Conservation (phyloP, 2,888 invertebrate genomes). For the Deilephila porcellus region DNA sequence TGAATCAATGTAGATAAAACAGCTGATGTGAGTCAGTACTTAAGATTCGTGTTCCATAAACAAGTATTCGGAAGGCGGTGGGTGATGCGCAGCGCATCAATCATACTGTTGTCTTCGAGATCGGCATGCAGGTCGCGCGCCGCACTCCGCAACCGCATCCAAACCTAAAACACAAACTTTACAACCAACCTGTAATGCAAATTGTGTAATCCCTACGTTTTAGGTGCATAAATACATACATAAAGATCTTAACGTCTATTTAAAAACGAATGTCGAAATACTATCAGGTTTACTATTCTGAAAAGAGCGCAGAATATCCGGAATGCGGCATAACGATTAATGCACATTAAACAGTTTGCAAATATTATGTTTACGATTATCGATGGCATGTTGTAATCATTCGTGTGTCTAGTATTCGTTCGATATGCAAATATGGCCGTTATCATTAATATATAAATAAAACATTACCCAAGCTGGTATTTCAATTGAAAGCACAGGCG, state of each 20-base stretch:
- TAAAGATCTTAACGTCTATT: slow-evolving; percentile 42
- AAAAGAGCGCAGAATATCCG: background rate
- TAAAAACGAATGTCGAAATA: background rate
- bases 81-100: slow-evolving; percentile 34
- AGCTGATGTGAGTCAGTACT: slow-evolving; percentile 46
- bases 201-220: slow-evolving; percentile 38
- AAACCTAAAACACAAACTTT: slow-evolving; percentile 4
- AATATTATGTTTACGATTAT: too few relatives aligned
- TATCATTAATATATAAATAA: background rate
- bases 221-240: slow-evolving; percentile 41
- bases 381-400: background rate
- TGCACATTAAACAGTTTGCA: background rate
- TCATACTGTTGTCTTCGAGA: slow-evolving; percentile 32
- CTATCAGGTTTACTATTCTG: background rate
- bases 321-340: background rate
- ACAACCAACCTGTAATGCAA: slow-evolving; percentile 34
- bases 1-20: slow-evolving; percentile 56
- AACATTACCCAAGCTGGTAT: background rate
- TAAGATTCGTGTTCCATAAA: slow-evolving; percentile 42
- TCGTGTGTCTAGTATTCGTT: too few relatives aligned
- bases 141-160: background rate
- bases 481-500: background rate
- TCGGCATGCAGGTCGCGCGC: slow-evolving; percentile 4
- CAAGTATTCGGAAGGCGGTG: slow-evolving; percentile 44
- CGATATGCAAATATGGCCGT: background rate